Percentiles rank a stretch among this genome's conserved stretches.
Conservation (phyloP, 1,140 invertebrate genomes). For the Drosophila insularis region DNA sequence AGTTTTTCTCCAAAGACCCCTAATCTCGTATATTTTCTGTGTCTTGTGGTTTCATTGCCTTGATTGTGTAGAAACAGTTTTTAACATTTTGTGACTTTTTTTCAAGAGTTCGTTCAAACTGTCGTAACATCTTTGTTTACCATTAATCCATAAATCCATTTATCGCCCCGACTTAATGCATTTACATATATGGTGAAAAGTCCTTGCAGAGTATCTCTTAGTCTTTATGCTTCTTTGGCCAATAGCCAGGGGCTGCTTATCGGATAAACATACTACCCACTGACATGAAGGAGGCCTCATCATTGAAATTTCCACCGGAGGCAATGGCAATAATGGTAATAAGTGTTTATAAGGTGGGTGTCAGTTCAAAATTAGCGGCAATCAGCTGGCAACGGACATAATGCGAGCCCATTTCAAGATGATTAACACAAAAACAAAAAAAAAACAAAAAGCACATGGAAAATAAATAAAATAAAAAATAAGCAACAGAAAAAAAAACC, state of each 20-base stretch:
- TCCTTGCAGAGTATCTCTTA: not conserved
- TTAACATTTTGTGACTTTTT: no score
- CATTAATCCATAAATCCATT: no score
- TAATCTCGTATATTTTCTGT: no score
- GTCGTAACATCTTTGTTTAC: no score
- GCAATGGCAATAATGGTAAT: not conserved
- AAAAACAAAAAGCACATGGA: slow-evolving; percentile 31
- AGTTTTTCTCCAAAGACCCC: no score
- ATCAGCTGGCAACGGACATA: slow-evolving; percentile 12
- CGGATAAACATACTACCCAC: not conserved
- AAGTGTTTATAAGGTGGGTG: slow-evolving; percentile 8
- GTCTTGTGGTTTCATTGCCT: no score
- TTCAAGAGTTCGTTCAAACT: no score
- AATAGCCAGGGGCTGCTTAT: not conserved
- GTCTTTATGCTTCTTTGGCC: not conserved
- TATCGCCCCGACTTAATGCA: no score
- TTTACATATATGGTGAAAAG: no score
- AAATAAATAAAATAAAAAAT: slow-evolving; percentile 20
- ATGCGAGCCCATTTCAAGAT: slow-evolving; percentile 47
- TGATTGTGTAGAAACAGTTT: no score
- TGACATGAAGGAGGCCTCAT: not conserved
- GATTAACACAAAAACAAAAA: slow-evolving; percentile 26
- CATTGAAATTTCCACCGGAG: not conserved
- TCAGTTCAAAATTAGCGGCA: not conserved
- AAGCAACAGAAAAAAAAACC: not conserved